These are phyloP conservation scores for Ellobium chinense DNA, from an alignment of 2,888 invertebrate genomes.

Conservation along the genomic window DNA sequence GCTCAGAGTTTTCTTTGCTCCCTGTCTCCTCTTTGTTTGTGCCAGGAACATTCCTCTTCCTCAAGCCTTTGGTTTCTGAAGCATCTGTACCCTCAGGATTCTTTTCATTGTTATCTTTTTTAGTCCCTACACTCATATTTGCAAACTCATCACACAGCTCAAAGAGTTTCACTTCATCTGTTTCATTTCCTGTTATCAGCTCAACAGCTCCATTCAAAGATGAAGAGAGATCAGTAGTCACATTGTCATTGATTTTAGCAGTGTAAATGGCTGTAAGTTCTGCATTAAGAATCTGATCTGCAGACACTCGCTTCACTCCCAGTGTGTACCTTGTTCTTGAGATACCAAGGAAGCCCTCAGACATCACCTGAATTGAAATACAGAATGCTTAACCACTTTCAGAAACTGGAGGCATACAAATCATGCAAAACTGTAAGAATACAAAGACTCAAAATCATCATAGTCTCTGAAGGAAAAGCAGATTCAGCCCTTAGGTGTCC, in stretches of 20 bases:
- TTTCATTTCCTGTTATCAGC: not conserved
- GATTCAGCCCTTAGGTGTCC: too few relatives aligned
- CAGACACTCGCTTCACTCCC: conserved; percentile 41
- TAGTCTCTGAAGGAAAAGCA: too few relatives aligned
- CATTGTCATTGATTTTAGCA: not conserved
- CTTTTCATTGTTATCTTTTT: not conserved
- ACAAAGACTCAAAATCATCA: too few relatives aligned
- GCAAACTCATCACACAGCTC: not conserved
- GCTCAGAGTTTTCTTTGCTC: not conserved
- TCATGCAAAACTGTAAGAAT: too few relatives aligned
- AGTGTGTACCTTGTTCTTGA: conserved; percentile 47
- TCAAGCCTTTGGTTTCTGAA: not conserved
- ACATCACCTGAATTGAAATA: conserved; percentile 25
- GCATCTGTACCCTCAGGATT: not conserved
- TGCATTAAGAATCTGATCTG: conserved; percentile 34
- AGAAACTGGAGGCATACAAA: too few relatives aligned
- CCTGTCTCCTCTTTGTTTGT: not conserved
- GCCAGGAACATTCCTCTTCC: not conserved
- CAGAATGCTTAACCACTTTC: too few relatives aligned
- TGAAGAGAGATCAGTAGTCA: not conserved
- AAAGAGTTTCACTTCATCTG: not conserved
- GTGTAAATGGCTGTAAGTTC: conserved; percentile 17
- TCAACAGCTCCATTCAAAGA: not conserved
- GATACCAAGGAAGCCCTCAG: conserved; percentile 42
- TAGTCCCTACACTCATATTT: not conserved